Conservation (phyloP, 2,888 invertebrate genomes). For the Agrotis clavis region DNA sequence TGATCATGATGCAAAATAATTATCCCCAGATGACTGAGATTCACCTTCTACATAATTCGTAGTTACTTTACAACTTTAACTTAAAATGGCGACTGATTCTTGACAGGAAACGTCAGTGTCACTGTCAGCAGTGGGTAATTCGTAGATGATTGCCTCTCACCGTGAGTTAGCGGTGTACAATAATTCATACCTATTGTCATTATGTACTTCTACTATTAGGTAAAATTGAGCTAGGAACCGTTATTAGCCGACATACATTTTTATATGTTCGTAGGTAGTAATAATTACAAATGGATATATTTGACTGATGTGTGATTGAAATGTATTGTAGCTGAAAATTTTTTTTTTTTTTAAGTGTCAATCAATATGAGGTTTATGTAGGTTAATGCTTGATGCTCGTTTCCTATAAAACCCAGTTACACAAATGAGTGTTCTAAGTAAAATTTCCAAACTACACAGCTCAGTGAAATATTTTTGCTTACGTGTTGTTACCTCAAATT, state of each 20-base stretch:
- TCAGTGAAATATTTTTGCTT: background rate
- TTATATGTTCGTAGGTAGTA: background rate
- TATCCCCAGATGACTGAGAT: background rate
- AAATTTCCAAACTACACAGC: background rate
- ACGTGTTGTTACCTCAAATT: too few species aligned
- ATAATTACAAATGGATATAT: conserved; percentile 7
- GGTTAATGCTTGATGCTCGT: background rate
- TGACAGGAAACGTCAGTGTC: conserved; percentile 66
- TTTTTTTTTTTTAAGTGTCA: background rate
- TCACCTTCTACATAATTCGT: background rate
- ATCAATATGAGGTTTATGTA: background rate
- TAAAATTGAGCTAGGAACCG: conserved; percentile 69
- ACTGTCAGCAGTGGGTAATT: conserved; percentile 54
- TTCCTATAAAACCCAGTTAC: background rate
- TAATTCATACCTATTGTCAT: conserved; percentile 69
- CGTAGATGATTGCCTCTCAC: conserved; percentile 64
- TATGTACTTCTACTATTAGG: conserved; percentile 64
- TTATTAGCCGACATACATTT: conserved; percentile 73
- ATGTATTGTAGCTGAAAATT: background rate
- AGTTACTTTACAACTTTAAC: conserved; percentile 25
- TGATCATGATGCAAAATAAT: background rate
- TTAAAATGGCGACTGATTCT: conserved; percentile 39
- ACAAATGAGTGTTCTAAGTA: background rate
- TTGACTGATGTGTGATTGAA: conserved; percentile 11
- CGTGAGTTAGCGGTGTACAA: conserved; percentile 46